Percentiles rank a stretch among this genome's conserved stretches.
phyloP scores from a whole-genome alignment of 2,113 vertebrate species.

The Sphyrna mokarran region DNA sequence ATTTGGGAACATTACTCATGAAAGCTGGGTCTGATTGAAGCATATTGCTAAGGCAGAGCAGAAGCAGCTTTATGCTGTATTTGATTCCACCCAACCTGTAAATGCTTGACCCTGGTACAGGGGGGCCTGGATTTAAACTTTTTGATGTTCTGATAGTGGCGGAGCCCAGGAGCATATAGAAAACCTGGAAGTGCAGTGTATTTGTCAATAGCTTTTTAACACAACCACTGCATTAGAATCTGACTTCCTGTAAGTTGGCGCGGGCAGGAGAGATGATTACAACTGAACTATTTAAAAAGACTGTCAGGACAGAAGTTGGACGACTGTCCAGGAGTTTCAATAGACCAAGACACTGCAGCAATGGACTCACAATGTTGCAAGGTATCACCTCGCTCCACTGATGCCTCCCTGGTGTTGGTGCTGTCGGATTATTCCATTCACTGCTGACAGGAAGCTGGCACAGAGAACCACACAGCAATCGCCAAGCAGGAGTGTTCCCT shows the following conservation, averaged over 20 bases:
- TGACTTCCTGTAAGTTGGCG: neutral
- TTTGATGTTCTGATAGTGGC: too few relatives aligned
- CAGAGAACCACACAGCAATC: too few relatives aligned
- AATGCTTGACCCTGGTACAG: neutral
- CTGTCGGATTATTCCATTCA: neutral
- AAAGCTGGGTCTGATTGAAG: neutral
- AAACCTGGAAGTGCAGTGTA: neutral
- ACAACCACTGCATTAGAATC: neutral
- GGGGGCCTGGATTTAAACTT: too few relatives aligned
- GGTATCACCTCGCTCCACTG: neutral
- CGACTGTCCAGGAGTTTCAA: neutral
- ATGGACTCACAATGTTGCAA: neutral
- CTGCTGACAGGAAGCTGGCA: neutral
- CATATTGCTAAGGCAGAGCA: neutral
- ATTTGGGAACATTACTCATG: neutral
- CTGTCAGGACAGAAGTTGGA: neutral
- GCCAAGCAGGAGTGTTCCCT: too few relatives aligned
- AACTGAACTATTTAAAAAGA: neutral
- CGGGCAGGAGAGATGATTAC: neutral
- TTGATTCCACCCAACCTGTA: neutral
- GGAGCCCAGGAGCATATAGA: neutral
- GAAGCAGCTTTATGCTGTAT: neutral
- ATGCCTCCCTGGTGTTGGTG: neutral
- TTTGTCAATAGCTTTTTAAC: neutral
- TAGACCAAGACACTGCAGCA: neutral